Base-by-base conservation (phyloP, 2,888 invertebrate species). In the Dolomedes plantarius region DNA sequence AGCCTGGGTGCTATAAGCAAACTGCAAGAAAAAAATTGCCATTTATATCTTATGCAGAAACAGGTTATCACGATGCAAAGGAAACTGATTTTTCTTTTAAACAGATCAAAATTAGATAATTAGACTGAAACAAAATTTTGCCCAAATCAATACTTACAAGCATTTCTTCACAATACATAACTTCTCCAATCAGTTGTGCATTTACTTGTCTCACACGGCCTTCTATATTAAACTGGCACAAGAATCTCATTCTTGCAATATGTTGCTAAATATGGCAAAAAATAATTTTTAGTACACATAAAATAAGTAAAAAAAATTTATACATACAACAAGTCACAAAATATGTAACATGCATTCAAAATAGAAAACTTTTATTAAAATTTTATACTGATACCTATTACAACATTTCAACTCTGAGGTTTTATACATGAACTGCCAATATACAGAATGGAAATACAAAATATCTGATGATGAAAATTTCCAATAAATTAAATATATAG, bases 141-240 rank as follows among this genome's bases (percentile, higher is more conserved):
- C n/a, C n/a, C n/a, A n/a, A n/a, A 16, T 5, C 23, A 19, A 56
- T 56, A 80, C 78, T 80, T 80, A 89, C 89, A 76, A 96, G 96
- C 93, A 97, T 97, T 87, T 94, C 94, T 91, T 97, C 97, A 92
- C 97, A 98, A 92, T 97, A 97, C 92, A 98, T 97, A 68, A 96
- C 97, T 92, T 97, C 97, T 77, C 96, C 96, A 82, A 97, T 93
- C 83, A 97, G 93, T 91, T 96, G 96, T 89, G 97, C 97, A 92
- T 96, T 96, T 67, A 97, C 95, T 91, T 96, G 96, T 81, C 96
- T 96, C 64, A 97, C 97, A 31, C 97, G 94, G 73, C 97, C 97
- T 92, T 97, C 97, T 90, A 97, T 97, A 92, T 97, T 97, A 91
- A 98, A 98, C 92, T 97, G 97, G 92, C 97, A 98, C 89, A 97